Conservation (phyloP, 2,113 vertebrate genomes). For the Pseudolaguvia tuberculata region DNA sequence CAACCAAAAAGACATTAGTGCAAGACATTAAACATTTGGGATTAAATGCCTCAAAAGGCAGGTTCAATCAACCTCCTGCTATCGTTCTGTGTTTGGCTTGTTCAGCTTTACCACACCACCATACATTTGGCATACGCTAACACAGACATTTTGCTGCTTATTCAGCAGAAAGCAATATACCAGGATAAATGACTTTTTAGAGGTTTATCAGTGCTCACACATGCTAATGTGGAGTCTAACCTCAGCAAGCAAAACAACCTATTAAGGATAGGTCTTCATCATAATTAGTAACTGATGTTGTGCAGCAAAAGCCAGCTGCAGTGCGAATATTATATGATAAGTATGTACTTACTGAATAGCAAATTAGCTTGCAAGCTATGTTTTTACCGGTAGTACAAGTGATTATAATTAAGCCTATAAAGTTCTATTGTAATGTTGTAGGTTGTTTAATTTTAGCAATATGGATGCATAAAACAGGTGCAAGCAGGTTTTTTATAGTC, state of each 20-base stretch:
- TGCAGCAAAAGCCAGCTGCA: constrained; percentile 21
- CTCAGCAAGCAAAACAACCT: constrained; percentile 1
- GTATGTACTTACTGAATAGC: constrained; percentile 14
- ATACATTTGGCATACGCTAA: constrained; percentile 19
- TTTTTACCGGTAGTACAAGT: constrained; percentile 6
- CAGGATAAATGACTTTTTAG: constrained; percentile 23
- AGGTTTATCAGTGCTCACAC: constrained; percentile 8
- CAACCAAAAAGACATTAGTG: neutral
- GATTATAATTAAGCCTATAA: neutral
- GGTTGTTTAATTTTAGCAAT: neutral
- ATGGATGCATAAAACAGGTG: constrained; percentile 4
- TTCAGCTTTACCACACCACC: constrained; percentile 26
- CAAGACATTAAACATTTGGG: neutral
- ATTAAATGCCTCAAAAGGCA: constrained; percentile 7
- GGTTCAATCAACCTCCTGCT: neutral
- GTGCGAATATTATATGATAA: constrained; percentile 13
- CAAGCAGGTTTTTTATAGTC: neutral
- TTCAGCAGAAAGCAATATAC: constrained; percentile 22
- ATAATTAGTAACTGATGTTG: constrained; percentile 15
- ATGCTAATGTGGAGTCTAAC: constrained; percentile 18
- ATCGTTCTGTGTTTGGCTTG: neutral
- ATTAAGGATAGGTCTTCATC: constrained; percentile 15
- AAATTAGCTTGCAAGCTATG: constrained; percentile 14
- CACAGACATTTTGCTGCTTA: constrained; percentile 10
- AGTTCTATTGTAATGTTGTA: neutral